Conservation (phyloP, 1,140 invertebrate species). For the Eufriesea mexicana region DNA sequence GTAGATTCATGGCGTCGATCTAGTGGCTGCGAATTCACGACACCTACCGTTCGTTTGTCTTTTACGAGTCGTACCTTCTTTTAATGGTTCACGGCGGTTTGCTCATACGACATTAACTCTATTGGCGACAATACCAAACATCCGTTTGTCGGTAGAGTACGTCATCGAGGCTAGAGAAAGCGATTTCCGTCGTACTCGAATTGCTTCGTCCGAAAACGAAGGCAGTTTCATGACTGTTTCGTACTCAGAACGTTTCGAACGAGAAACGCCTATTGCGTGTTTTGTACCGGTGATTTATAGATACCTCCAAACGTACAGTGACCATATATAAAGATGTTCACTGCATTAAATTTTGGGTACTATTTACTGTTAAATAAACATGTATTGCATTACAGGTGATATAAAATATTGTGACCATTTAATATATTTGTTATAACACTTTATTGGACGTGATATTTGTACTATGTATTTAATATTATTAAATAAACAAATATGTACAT, state of each 20-base stretch:
- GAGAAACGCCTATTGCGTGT: conserved; percentile 46
- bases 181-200: conserved; percentile 57
- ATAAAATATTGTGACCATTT: not conserved
- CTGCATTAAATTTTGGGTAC: not conserved
- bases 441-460: not conserved
- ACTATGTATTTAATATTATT: not conserved
- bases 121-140: conserved; percentile 37
- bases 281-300: conserved; percentile 44
- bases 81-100: conserved; percentile 27
- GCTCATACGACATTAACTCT: conserved; percentile 29
- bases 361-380: not conserved
- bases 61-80: conserved; percentile 31
- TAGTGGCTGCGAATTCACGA: conserved; percentile 19
- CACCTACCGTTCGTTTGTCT: conserved; percentile 18
- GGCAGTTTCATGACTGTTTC: conserved; percentile 30
- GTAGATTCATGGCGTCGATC: conserved; percentile 52
- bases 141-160: conserved; percentile 49
- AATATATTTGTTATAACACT: not conserved
- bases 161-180: conserved; percentile 60
- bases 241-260: conserved; percentile 12
- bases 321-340: not conserved
- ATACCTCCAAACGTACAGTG: not conserved
- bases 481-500: not conserved
- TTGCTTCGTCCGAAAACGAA: conserved; percentile 51
- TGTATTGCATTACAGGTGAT: not conserved